Percentiles rank a stretch among this genome's conserved stretches.
Conservation (phyloP, 2,888 invertebrate species). For the Torymus tubicola region DNA sequence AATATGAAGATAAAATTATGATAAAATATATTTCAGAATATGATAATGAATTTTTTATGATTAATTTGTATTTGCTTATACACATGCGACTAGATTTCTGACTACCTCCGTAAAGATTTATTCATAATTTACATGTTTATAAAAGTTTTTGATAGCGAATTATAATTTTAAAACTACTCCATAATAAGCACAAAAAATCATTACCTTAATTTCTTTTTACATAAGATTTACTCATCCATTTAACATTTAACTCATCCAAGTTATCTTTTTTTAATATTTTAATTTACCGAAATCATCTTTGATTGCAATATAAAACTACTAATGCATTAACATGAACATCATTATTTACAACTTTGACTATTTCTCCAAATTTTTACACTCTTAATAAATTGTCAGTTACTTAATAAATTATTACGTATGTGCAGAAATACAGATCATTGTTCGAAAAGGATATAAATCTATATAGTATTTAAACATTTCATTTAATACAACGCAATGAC, state of each 20-base stretch:
- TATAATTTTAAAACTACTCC: too few relatives aligned
- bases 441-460: constrained; percentile 23
- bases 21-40: constrained; percentile 3
- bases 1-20: constrained; percentile 24
- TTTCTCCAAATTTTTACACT: constrained; percentile 21
- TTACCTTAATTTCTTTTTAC: too few relatives aligned
- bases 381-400: too few relatives aligned
- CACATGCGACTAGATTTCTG: constrained; percentile 46
- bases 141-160: too few relatives aligned
- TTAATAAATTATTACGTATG: constrained; percentile 21
- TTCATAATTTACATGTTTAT: too few relatives aligned
- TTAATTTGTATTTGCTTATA: constrained; percentile 19
- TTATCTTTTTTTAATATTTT: constrained; percentile 2
- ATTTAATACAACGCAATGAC: not conserved
- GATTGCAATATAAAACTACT: constrained; percentile 25
- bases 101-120: constrained; percentile 25
- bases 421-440: constrained; percentile 23
- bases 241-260: too few relatives aligned
- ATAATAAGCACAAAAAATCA: too few relatives aligned
- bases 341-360: constrained; percentile 38
- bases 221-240: too few relatives aligned
- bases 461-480: not conserved
- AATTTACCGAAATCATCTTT: constrained; percentile 2
- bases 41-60: constrained; percentile 22
- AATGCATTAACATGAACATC: constrained; percentile 16